Percentiles rank a stretch among this genome's conserved stretches.
These are phyloP conservation scores for Odontamblyopus rebecca DNA, from an alignment of 2,797 vertebrate genomes.

Conservation along the genomic window DNA sequence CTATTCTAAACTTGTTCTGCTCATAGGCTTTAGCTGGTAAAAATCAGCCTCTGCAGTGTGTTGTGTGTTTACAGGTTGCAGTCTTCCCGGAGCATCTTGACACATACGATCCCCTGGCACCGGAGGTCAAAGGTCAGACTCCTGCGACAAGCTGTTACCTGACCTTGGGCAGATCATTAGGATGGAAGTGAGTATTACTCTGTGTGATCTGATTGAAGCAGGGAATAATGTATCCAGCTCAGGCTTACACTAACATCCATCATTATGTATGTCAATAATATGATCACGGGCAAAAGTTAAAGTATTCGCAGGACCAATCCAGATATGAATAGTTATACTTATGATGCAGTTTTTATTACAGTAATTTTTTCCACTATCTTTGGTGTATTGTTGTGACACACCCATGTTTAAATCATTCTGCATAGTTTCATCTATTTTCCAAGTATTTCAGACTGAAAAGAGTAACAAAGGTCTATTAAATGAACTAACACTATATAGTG, in stretches of 20 bases:
- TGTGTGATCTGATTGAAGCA: slow-evolving; percentile 68
- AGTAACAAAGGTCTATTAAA: not conserved
- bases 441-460: not conserved
- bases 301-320: too few relatives aligned
- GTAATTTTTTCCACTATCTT: not conserved
- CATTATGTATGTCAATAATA: not conserved
- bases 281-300: not conserved
- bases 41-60: not conserved
- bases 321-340: not conserved
- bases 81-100: slow-evolving; percentile 31
- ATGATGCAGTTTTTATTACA: not conserved
- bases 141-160: slow-evolving; percentile 60
- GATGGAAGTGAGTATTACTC: slow-evolving; percentile 29
- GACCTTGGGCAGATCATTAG: slow-evolving; percentile 54
- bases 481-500: not conserved
- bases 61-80: slow-evolving; percentile 40
- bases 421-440: too few relatives aligned
- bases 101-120: slow-evolving; percentile 33
- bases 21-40: not conserved
- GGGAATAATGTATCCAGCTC: slow-evolving; percentile 27
- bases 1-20: not conserved
- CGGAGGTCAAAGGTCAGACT: slow-evolving; percentile 50
- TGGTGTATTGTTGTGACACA: not conserved
- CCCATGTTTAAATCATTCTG: not conserved
- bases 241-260: not conserved